Evolutionary conservation across 2,888 invertebrate species (phyloP).

Genomic region (Cerastoderma edule): DNA sequence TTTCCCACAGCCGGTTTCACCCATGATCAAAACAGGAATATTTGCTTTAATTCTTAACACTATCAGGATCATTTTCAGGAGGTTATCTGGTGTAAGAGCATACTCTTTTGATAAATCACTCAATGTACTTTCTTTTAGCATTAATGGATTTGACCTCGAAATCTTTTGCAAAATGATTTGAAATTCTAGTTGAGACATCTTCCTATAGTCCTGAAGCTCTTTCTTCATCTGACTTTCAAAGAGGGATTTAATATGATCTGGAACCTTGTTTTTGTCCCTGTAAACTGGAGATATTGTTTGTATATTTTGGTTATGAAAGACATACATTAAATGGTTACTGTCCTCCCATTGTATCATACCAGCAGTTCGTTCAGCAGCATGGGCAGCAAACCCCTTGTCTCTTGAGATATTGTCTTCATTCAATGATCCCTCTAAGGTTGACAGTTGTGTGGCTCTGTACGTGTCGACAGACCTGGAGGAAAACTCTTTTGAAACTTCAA

Average conservation of each 20-base stretch:
- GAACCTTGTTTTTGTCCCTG: slow-evolving; percentile 51
- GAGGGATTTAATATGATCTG: slow-evolving; percentile 46
- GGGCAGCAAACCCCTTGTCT: slow-evolving; percentile 27
- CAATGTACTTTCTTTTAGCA: slow-evolving; percentile 23
- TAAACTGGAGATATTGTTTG: slow-evolving; percentile 65
- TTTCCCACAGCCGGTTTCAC: slow-evolving; percentile 76
- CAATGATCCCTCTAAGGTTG: slow-evolving; percentile 18
- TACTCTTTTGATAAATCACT: slow-evolving; percentile 47
- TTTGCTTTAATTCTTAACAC: slow-evolving; percentile 60
- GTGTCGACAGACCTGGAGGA: slow-evolving; percentile 40
- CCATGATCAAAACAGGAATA: slow-evolving; percentile 72
- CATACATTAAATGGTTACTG: slow-evolving; percentile 65
- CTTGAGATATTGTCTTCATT: neutral
- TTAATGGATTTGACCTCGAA: slow-evolving; percentile 40
- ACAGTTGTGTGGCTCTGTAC: slow-evolving; percentile 38
- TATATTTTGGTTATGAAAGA: slow-evolving; percentile 66
- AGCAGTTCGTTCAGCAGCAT: slow-evolving; percentile 45
- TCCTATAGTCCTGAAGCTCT: slow-evolving; percentile 43
- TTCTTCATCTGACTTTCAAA: slow-evolving; percentile 68
- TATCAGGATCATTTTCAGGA: slow-evolving; percentile 71
- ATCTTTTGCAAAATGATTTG: slow-evolving; percentile 52
- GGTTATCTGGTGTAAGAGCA: slow-evolving; percentile 71
- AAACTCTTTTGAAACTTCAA: slow-evolving; percentile 51
- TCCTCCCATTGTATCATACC: slow-evolving; percentile 71
- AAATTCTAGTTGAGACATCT: slow-evolving; percentile 40